These are phyloP conservation scores for Hypsopygia costalis DNA, from an alignment of 2,888 invertebrate species.

Conservation along the genomic window DNA sequence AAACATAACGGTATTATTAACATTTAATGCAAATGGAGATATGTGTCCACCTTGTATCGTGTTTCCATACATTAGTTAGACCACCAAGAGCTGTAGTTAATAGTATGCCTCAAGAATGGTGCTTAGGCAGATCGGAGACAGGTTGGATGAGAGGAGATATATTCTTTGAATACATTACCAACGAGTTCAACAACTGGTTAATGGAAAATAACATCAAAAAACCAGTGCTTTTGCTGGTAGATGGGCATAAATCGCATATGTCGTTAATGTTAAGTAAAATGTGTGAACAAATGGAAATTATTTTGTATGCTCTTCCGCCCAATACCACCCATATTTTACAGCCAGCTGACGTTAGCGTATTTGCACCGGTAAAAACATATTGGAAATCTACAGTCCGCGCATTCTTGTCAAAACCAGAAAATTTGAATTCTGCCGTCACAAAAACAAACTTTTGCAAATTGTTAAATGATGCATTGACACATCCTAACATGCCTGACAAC, in stretches of 20 bases:
- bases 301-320: constrained; percentile 21
- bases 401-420: constrained; percentile 15
- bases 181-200: constrained; percentile 18
- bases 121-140: constrained; percentile 15
- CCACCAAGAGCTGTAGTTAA: constrained; percentile 9
- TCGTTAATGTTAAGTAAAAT: not conserved
- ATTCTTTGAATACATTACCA: constrained; percentile 20
- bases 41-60: constrained; percentile 6
- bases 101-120: constrained; percentile 19
- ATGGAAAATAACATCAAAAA: constrained; percentile 8
- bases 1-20: constrained; percentile 22
- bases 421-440: constrained; percentile 19
- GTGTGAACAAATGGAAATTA: constrained; percentile 12
- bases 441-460: constrained; percentile 24
- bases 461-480: constrained; percentile 15
- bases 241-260: constrained; percentile 17
- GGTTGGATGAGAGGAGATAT: constrained; percentile 16
- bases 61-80: constrained; percentile 14
- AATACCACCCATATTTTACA: constrained; percentile 25
- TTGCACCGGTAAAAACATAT: constrained; percentile 18
- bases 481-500: constrained; percentile 2
- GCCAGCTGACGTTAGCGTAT: constrained; percentile 24
- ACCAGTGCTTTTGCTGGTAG: constrained; percentile 18
- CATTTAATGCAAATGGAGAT: constrained; percentile 17
- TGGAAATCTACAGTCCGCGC: constrained; percentile 17